Percentiles rank a stretch among this genome's conserved stretches.
These are phyloP conservation scores for Maccullochella peelii DNA, from an alignment of 2,113 vertebrate species.

Conservation along the genomic window DNA sequence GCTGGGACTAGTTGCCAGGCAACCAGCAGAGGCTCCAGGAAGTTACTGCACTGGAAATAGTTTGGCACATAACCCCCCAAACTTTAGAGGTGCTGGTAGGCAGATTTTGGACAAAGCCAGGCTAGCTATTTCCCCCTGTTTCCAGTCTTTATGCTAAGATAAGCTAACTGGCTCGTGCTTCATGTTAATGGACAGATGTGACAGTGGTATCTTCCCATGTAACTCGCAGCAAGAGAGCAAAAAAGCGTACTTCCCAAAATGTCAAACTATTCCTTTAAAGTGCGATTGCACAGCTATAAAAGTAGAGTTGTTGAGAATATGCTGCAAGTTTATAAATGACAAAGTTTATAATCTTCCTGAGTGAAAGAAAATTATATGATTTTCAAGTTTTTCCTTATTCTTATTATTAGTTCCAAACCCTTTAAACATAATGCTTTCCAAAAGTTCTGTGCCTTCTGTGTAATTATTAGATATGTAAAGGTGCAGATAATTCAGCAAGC, in stretches of 20 bases:
- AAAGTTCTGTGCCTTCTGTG: constrained; percentile 24
- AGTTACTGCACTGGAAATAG: not conserved
- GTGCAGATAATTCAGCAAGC: constrained; percentile 31
- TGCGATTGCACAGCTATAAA: not conserved
- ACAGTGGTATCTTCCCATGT: not conserved
- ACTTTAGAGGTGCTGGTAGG: not conserved
- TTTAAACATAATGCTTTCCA: constrained; percentile 29
- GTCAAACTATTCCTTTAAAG: constrained; percentile 1
- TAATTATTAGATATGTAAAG: constrained; percentile 29
- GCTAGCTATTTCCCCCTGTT: not conserved
- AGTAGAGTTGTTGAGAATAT: not conserved
- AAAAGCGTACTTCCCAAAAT: not conserved
- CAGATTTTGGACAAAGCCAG: not conserved
- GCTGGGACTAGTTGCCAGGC: not conserved
- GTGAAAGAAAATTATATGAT: constrained; percentile 9
- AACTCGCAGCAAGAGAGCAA: not conserved
- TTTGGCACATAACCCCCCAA: not conserved
- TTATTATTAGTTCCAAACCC: constrained; percentile 28
- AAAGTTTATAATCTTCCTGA: constrained; percentile 2
- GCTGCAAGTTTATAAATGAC: not conserved
- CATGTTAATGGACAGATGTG: not conserved
- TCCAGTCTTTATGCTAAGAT: not conserved
- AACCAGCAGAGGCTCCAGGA: not conserved
- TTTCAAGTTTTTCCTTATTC: constrained; percentile 31
- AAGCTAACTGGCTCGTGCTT: not conserved